Percentiles rank a stretch among this genome's conserved stretches.
Evolutionary conservation across 2,888 invertebrate species (phyloP).

Genomic region (Drosophila cracens): DNA sequence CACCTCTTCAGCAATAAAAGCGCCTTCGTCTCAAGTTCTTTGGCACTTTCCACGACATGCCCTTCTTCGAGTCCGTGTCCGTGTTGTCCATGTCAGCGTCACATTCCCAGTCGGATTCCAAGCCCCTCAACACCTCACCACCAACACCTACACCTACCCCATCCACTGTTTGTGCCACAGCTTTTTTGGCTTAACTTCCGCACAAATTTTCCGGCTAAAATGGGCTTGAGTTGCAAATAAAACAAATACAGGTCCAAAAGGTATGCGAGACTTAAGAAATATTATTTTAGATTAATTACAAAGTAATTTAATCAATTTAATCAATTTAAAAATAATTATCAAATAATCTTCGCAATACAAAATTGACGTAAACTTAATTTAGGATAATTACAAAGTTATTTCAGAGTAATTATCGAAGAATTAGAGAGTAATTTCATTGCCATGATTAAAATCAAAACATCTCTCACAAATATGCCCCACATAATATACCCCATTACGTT

Average conservation of each 20-base stretch:
- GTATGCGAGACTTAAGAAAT: no score
- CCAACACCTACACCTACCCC: not conserved
- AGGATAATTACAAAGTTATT: not conserved
- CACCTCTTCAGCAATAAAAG: constrained; percentile 40
- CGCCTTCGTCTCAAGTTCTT: constrained; percentile 35
- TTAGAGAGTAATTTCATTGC: not conserved
- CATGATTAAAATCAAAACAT: not conserved
- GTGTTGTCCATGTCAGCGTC: constrained; percentile 28
- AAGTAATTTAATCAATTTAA: no score
- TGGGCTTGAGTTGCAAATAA: not conserved
- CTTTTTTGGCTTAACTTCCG: constrained; percentile 1
- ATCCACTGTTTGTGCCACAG: not conserved
- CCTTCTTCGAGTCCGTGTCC: constrained; percentile 14
- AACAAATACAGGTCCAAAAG: not conserved
- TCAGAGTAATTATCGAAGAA: not conserved
- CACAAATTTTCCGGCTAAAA: constrained; percentile 42
- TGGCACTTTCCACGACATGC: constrained; percentile 43
- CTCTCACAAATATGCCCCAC: not conserved
- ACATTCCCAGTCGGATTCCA: constrained; percentile 6
- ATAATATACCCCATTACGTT: constrained; percentile 3
- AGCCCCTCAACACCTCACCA: not conserved
- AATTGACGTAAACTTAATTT: not conserved
- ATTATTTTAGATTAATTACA: no score
- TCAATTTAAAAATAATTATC: no score
- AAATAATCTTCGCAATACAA: no score